Percentiles rank a stretch among this genome's conserved stretches.
Conservation (phyloP, 2,797 vertebrate species). For the Tenualosa ilisha region DNA sequence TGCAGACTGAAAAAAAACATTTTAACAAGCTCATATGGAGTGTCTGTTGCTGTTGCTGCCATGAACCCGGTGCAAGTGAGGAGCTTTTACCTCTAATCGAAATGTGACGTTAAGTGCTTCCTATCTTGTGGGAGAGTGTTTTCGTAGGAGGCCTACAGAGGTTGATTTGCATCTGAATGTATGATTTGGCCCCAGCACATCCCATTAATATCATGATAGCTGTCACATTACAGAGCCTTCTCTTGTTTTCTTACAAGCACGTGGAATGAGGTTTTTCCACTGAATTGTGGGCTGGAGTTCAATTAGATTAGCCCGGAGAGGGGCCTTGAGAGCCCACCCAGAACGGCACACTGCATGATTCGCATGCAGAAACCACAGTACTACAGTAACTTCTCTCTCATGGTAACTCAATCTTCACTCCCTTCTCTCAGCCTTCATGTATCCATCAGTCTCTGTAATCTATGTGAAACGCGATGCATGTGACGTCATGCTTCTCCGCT, state of each 20-base stretch:
- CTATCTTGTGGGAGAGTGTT: not conserved
- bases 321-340: constrained; percentile 64
- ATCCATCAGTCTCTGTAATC: constrained; percentile 28
- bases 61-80: not conserved
- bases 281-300: constrained; percentile 55
- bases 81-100: constrained; percentile 18
- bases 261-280: constrained; percentile 45
- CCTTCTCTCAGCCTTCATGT: constrained; percentile 28
- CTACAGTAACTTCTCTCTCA: constrained; percentile 53
- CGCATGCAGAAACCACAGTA: constrained; percentile 66
- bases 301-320: constrained; percentile 70
- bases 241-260: constrained; percentile 60
- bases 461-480: not conserved
- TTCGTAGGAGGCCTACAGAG: constrained; percentile 21
- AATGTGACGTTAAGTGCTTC: constrained; percentile 36
- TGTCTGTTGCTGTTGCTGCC: not conserved
- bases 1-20: not conserved
- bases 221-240: constrained; percentile 70
- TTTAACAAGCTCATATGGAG: not conserved
- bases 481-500: not conserved
- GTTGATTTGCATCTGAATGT: constrained; percentile 43
- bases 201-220: constrained; percentile 66
- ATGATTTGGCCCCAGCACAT: constrained; percentile 42
- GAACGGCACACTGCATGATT: constrained; percentile 54
- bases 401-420: constrained; percentile 37